These are phyloP conservation scores for Drosophila limbata DNA, from an alignment of 2,888 invertebrate species.

Conservation along the genomic window DNA sequence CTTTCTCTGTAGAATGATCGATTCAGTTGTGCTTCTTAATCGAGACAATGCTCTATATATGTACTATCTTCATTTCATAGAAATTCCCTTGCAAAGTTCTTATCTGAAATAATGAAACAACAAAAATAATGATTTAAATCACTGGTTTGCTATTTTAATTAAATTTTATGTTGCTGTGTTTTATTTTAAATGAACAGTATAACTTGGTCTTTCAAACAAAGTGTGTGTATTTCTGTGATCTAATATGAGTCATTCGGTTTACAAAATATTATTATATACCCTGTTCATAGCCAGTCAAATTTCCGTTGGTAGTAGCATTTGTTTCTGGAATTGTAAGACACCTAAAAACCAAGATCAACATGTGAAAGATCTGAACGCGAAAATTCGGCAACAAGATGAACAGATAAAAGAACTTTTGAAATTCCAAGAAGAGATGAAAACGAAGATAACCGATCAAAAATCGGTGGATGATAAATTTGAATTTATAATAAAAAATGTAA, in stretches of 20 bases:
- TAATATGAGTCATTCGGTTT: background rate
- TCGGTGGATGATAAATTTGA: background rate
- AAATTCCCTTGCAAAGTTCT: background rate
- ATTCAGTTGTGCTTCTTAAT: background rate
- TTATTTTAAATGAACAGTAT: no score
- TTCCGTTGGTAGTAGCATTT: background rate
- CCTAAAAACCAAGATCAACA: background rate
- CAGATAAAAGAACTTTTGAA: background rate
- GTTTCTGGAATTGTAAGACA: background rate
- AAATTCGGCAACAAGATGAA: background rate
- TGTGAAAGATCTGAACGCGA: background rate
- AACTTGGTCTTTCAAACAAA: background rate
- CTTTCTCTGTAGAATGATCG: background rate
- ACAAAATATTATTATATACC: background rate
- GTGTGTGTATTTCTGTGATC: background rate
- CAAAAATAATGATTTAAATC: background rate
- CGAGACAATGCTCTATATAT: background rate
- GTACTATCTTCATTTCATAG: background rate
- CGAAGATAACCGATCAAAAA: background rate
- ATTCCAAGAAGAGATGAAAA: background rate
- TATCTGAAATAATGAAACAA: background rate
- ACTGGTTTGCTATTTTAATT: background rate
- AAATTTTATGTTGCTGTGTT: no score
- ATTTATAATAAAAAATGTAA: background rate
- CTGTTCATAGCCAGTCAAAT: background rate